Evolutionary conservation across 1,140 invertebrate species (phyloP).

Genomic region (Cherax quadricarinatus): DNA sequence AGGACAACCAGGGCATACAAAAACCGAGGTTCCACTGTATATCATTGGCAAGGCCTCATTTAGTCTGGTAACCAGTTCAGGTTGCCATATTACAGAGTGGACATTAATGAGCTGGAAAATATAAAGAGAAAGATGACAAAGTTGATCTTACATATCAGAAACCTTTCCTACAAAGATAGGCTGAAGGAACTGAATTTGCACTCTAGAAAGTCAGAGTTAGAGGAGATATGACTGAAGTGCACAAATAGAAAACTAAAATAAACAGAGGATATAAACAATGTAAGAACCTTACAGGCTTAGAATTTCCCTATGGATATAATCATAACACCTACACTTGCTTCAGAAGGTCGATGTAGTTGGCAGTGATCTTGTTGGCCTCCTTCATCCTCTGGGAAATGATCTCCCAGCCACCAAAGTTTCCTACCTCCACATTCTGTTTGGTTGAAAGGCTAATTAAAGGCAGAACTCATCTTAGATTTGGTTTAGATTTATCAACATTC

Average conservation of each 20-base stretch:
- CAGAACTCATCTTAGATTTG: too few species aligned
- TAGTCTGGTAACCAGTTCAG: not conserved
- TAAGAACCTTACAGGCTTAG: not conserved
- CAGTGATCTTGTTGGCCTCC: constrained; percentile 31
- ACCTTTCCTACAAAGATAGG: too few species aligned
- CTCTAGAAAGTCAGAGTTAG: not conserved
- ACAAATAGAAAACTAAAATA: too few species aligned
- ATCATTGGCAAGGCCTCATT: not conserved
- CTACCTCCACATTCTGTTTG: constrained; percentile 40
- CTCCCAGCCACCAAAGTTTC: constrained; percentile 47
- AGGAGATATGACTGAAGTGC: too few species aligned
- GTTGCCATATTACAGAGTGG: too few species aligned
- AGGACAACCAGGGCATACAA: too few species aligned
- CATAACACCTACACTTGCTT: constrained; percentile 37
- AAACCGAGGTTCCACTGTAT: too few species aligned
- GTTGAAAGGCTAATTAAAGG: too few species aligned
- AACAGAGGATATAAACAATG: not conserved
- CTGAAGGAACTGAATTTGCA: not conserved
- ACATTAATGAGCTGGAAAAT: too few species aligned
- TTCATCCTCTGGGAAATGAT: constrained; percentile 39
- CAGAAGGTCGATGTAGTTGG: constrained; percentile 34
- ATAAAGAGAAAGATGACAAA: not conserved
- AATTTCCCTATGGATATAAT: not conserved
- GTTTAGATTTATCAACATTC: too few species aligned
- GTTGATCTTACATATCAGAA: too few species aligned